Evolutionary conservation across 2,113 vertebrate species (phyloP).

Genomic region (Glaucomys volans): DNA sequence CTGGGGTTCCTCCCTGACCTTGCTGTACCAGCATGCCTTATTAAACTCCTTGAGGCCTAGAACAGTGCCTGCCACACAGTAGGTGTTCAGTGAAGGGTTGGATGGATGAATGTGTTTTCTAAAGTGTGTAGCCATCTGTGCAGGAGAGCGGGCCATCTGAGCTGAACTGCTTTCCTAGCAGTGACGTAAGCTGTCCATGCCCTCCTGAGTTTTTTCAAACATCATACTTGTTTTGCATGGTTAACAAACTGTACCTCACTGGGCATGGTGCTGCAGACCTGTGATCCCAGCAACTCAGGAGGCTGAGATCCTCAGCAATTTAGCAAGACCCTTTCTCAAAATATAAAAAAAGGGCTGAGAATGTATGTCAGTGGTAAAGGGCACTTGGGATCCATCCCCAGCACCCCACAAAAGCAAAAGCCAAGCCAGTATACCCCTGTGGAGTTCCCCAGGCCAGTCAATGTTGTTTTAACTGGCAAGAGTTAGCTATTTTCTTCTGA

Average conservation of each 20-base stretch:
- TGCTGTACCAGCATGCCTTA: neutral
- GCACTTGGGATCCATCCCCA: too few species aligned
- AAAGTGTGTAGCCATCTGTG: neutral
- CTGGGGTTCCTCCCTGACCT: neutral
- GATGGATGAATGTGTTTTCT: too few species aligned
- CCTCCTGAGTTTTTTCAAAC: neutral
- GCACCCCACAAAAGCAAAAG: neutral
- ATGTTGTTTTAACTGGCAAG: too few species aligned
- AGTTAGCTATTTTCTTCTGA: neutral
- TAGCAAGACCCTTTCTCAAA: neutral
- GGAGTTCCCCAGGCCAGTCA: neutral
- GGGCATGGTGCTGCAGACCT: neutral
- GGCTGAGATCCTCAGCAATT: neutral
- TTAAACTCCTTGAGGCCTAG: neutral
- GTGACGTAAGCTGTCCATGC: neutral
- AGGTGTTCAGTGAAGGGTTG: too few species aligned
- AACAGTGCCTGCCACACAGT: neutral
- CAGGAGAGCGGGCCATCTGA: neutral
- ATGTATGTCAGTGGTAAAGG: too few species aligned
- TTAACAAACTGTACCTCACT: neutral
- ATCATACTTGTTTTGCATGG: too few species aligned
- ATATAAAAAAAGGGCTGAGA: neutral
- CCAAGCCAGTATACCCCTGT: neutral
- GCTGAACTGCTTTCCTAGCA: neutral
- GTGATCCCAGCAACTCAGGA: neutral